A percentile compares a stretch with the other conserved stretches of the same genome.
Evolutionary conservation across 37 sponge, comb jelly and placozoan genomes (phyloP).

Genomic region (Cladorhizidae sp.): DNA sequence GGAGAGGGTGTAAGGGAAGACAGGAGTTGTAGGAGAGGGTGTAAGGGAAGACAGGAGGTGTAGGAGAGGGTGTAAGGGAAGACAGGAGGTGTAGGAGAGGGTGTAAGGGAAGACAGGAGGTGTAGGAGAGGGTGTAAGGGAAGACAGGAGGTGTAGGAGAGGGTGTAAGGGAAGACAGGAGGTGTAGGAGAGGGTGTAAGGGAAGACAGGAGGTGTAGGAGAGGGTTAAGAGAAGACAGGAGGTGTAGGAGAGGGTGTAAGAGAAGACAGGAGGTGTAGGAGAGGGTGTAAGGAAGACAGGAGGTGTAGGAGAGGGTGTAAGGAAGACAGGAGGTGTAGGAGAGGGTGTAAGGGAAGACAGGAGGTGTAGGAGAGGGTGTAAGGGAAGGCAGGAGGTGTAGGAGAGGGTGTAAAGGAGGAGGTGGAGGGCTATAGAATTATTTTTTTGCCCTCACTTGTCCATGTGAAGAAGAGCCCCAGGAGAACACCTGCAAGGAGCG

Average conservation of each 20-base stretch:
- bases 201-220: background rate
- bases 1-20: no score
- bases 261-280: background rate
- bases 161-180: no score
- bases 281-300: background rate
- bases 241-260: background rate
- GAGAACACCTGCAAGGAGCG: constrained; percentile 48
- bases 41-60: no score
- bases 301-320: no score
- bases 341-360: background rate
- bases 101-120: background rate
- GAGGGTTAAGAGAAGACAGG: background rate
- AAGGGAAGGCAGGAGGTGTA: background rate
- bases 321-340: background rate
- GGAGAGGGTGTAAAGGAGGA: no score
- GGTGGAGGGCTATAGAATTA: background rate
- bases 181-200: background rate
- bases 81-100: background rate
- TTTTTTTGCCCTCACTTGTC: constrained; percentile 52
- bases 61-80: background rate
- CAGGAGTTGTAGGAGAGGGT: no score
- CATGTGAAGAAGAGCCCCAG: constrained; percentile 74
- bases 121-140: no score
- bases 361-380: background rate
- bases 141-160: no score